These are phyloP conservation scores for Brachyalestes nurse DNA, from an alignment of 2,797 vertebrate genomes.

Conservation along the genomic window DNA sequence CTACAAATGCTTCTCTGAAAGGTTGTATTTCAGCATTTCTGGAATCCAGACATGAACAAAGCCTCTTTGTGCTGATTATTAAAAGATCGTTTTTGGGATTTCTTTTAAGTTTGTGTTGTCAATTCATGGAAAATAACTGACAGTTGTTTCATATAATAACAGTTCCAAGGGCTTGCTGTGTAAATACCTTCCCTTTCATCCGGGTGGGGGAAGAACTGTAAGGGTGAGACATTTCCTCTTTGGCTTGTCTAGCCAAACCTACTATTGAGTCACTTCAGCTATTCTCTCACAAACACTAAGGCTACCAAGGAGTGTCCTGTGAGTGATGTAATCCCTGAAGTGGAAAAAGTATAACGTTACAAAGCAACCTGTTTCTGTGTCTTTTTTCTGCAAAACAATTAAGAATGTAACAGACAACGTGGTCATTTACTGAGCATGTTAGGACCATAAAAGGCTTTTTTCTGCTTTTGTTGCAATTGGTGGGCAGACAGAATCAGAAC, in stretches of 20 bases:
- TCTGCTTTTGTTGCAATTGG: not conserved
- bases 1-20: not conserved
- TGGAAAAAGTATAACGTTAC: not conserved
- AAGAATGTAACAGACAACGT: not conserved
- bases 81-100: not conserved
- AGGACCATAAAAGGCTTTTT: not conserved
- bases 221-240: conserved; percentile 23
- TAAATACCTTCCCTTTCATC: not conserved
- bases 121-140: not conserved
- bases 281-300: not conserved
- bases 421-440: not conserved
- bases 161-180: not conserved
- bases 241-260: conserved; percentile 12
- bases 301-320: not conserved
- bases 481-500: too few species aligned
- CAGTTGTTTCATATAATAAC: not conserved
- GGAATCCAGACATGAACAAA: not conserved
- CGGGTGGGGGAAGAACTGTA: not conserved
- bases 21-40: not conserved
- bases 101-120: not conserved
- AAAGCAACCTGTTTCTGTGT: not conserved
- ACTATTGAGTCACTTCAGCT: not conserved
- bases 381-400: not conserved
- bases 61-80: too few species aligned
- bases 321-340: conserved; percentile 2